Conservation (phyloP, 2,888 invertebrate genomes). For the Bembecia ichneumoniformis region DNA sequence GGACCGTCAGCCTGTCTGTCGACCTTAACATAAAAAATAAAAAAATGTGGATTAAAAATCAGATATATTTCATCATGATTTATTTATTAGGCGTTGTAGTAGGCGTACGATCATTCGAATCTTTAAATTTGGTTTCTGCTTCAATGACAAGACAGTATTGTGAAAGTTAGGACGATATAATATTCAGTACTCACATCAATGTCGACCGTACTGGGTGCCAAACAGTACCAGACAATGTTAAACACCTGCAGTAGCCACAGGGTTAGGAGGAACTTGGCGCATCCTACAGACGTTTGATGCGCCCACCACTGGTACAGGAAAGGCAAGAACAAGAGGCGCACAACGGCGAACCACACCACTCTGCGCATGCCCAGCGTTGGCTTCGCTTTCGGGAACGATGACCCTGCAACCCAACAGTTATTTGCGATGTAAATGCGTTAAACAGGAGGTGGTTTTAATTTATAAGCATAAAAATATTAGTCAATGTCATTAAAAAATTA, state of each 20-base stretch:
- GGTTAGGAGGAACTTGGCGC: conserved; percentile 81
- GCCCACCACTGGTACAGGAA: conserved; percentile 91
- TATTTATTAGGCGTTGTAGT: too few species aligned
- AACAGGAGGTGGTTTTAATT: too few species aligned
- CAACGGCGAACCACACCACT: conserved; percentile 85
- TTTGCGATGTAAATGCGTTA: too few species aligned
- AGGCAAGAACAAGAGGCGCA: conserved; percentile 87
- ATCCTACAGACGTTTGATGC: conserved; percentile 85
- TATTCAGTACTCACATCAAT: conserved; percentile 60
- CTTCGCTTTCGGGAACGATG: conserved; percentile 95
- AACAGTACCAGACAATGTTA: conserved; percentile 72
- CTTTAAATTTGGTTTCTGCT: too few species aligned
- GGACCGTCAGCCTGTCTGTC: too few species aligned
- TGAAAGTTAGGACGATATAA: not conserved
- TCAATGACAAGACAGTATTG: too few species aligned
- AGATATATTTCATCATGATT: too few species aligned
- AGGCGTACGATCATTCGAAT: too few species aligned
- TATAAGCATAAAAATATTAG: too few species aligned
- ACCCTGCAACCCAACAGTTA: conserved; percentile 71
- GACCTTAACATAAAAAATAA: too few species aligned
- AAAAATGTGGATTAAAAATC: too few species aligned
- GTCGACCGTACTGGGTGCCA: conserved; percentile 48
- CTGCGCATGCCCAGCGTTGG: conserved; percentile 92
- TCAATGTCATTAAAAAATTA: too few species aligned
- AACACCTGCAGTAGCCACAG: conserved; percentile 83